phyloP scores from a whole-genome alignment of 2,888 invertebrate species.

The Melieria picta region DNA sequence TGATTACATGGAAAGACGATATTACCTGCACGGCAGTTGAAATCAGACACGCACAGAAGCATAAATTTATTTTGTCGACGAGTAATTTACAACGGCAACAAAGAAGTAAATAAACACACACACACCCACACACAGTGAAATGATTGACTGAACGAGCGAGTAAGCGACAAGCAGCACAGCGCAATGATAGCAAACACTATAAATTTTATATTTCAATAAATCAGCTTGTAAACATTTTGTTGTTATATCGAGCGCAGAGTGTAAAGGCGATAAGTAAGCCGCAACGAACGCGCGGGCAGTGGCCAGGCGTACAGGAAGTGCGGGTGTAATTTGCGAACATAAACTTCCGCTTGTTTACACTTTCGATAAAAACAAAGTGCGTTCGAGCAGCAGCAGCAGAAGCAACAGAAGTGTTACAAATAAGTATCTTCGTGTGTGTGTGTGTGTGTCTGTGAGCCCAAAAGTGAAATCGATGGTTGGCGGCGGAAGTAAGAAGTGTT shows the following conservation, averaged over 20 bases:
- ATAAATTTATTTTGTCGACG: too few species aligned
- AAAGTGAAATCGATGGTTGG: too few species aligned
- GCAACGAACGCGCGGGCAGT: not conserved
- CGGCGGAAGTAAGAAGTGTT: too few species aligned
- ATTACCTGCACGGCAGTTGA: too few species aligned
- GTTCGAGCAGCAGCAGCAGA: too few species aligned
- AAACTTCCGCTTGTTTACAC: constrained; percentile 31
- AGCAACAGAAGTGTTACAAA: too few species aligned
- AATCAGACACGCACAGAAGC: too few species aligned
- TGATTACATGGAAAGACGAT: too few species aligned
- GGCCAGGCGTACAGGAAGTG: constrained; percentile 20
- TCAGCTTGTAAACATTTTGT: constrained; percentile 21
- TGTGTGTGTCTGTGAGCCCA: too few species aligned
- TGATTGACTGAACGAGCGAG: constrained; percentile 8
- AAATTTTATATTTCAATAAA: constrained; percentile 26
- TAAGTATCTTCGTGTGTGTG: too few species aligned
- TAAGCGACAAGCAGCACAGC: not conserved
- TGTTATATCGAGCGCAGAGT: not conserved
- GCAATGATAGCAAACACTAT: not conserved
- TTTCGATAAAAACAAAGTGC: not conserved
- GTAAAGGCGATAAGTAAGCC: too few species aligned
- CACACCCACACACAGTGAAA: not conserved
- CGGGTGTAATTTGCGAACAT: constrained; percentile 32
- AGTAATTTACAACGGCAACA: too few species aligned
- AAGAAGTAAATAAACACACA: not conserved